Percentiles rank a stretch among this genome's conserved stretches.
Conservation (phyloP, 2,888 invertebrate genomes). For the Campoletis raptor region DNA sequence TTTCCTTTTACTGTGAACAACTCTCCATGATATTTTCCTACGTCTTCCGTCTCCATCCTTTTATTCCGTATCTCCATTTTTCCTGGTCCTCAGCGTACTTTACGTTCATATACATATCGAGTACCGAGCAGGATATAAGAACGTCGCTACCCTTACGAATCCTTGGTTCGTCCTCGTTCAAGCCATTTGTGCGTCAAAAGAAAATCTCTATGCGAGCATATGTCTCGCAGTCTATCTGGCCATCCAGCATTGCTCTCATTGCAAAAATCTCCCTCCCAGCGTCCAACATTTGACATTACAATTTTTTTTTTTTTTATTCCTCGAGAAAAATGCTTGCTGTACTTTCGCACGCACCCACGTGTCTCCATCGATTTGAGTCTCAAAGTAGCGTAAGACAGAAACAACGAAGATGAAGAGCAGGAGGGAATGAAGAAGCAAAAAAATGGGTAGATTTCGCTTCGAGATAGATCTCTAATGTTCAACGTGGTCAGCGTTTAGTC, state of each 20-base stretch:
- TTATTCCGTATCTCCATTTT: constrained; percentile 43
- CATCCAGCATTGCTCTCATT: constrained; percentile 10
- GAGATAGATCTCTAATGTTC: constrained; percentile 74
- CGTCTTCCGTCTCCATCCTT: constrained; percentile 50
- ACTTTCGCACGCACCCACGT: background rate
- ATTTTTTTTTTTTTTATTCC: constrained; percentile 68
- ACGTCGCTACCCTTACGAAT: background rate
- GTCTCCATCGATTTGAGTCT: constrained; percentile 33
- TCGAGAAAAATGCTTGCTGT: background rate
- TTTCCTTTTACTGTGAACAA: constrained; percentile 62
- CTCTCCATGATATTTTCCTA: constrained; percentile 66
- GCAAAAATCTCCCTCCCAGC: constrained; percentile 48
- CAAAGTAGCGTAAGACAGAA: constrained; percentile 41
- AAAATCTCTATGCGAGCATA: background rate
- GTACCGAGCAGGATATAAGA: constrained; percentile 61
- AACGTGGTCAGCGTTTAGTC: constrained; percentile 58
- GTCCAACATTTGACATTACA: constrained; percentile 74
- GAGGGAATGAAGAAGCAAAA: constrained; percentile 27
- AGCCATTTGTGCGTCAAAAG: background rate
- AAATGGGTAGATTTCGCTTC: constrained; percentile 62
- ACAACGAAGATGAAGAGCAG: constrained; percentile 46
- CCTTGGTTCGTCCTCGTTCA: background rate
- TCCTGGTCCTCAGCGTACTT: constrained; percentile 32
- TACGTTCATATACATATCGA: constrained; percentile 37
- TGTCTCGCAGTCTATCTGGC: constrained; percentile 8